Conservation (phyloP, 2,888 invertebrate species). For the Andrena haemorrhoa region DNA sequence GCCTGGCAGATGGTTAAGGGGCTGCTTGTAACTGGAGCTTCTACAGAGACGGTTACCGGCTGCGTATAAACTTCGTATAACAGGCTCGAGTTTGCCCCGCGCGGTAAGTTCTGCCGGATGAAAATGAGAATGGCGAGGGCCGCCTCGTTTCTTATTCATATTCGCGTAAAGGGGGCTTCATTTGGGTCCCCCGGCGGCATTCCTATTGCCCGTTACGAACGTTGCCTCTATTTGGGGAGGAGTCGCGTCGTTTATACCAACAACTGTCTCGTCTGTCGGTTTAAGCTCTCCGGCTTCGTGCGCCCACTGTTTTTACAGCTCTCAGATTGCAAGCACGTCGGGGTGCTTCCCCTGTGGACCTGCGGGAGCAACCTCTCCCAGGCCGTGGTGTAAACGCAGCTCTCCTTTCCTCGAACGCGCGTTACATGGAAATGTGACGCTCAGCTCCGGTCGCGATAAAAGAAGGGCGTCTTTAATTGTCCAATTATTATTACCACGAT, state of each 20-base stretch:
- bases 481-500: not conserved
- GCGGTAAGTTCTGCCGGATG: slow-evolving; percentile 58
- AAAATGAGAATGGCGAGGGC: slow-evolving; percentile 66
- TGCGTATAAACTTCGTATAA: slow-evolving; percentile 67
- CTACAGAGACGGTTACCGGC: slow-evolving; percentile 57
- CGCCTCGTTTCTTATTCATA: slow-evolving; percentile 67
- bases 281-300: slow-evolving; percentile 11
- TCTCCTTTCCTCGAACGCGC: not conserved
- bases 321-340: slow-evolving; percentile 22
- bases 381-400: not conserved
- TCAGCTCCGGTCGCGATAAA: not conserved
- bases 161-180: slow-evolving; percentile 60
- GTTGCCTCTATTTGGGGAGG: slow-evolving; percentile 34
- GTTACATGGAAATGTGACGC: not conserved
- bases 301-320: slow-evolving; percentile 24
- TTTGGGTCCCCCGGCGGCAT: slow-evolving; percentile 43
- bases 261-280: slow-evolving; percentile 52
- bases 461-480: too few relatives aligned
- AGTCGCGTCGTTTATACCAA: slow-evolving; percentile 44
- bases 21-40: slow-evolving; percentile 59
- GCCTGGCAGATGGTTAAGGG: slow-evolving; percentile 54
- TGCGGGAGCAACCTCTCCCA: not conserved
- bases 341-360: not conserved
- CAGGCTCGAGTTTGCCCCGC: slow-evolving; percentile 56
- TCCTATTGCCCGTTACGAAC: slow-evolving; percentile 57